Conservation (phyloP, 2,888 invertebrate species). For the Cetonia aurata region DNA sequence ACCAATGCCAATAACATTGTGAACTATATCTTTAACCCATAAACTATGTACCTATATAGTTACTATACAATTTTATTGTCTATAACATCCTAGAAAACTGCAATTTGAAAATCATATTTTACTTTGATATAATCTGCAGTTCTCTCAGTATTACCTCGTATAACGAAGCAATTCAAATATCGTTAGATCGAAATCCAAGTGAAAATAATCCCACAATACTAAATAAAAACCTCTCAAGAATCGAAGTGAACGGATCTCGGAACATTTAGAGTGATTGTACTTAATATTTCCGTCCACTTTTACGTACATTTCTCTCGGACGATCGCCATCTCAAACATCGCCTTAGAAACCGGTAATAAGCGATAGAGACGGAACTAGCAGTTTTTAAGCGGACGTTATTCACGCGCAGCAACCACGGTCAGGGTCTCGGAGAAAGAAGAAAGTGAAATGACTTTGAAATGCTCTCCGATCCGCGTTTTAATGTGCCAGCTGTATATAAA, state of each 20-base stretch:
- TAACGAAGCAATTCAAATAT: not conserved
- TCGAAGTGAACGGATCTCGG: conserved; percentile 22
- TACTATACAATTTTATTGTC: too few species aligned
- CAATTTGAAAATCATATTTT: too few species aligned
- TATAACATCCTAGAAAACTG: too few species aligned
- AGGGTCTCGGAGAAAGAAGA: conserved; percentile 56
- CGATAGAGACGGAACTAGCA: conserved; percentile 16
- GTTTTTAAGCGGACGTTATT: conserved; percentile 3
- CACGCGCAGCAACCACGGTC: conserved; percentile 46
- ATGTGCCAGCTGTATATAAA: conserved; percentile 56
- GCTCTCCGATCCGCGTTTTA: conserved; percentile 48
- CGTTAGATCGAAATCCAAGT: conserved; percentile 1
- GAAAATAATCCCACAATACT: conserved; percentile 2
- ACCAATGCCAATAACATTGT: too few species aligned
- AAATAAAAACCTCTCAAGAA: conserved; percentile 16
- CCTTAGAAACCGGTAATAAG: not conserved
- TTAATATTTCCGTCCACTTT: conserved; percentile 32
- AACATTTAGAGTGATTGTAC: conserved; percentile 38
- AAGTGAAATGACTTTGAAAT: conserved; percentile 58
- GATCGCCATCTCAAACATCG: conserved; percentile 7
- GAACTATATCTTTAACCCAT: too few species aligned
- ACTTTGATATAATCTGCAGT: too few species aligned
- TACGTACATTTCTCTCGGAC: conserved; percentile 4
- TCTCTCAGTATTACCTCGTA: not conserved
- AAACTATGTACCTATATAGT: too few species aligned